Conservation (phyloP, 2,113 vertebrate species). For the Pedetes capensis region DNA sequence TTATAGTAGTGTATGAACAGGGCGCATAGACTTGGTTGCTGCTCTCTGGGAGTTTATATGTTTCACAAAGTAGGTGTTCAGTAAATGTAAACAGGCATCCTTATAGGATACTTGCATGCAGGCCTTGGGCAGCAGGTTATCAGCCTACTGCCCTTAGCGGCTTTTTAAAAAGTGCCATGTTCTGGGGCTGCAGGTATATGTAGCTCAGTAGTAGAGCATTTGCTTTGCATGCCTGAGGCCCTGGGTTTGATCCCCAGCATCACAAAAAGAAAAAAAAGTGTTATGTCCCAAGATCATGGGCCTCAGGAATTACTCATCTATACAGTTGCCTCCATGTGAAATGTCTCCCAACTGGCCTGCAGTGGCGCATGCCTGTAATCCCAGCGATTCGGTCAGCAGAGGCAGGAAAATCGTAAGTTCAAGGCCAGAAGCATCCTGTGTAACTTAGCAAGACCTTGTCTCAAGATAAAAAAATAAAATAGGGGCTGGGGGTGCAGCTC, state of each 20-base stretch:
- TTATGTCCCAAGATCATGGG: not conserved
- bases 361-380: no score
- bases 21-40: not conserved
- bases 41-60: not conserved
- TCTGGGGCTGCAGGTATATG: not conserved
- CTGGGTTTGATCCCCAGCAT: not conserved
- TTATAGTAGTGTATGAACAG: not conserved
- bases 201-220: not conserved
- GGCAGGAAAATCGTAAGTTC: no score
- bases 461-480: no score
- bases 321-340: not conserved
- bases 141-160: not conserved
- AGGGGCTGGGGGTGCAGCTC: no score
- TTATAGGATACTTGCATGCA: not conserved
- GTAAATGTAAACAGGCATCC: constrained; percentile 1
- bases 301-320: not conserved
- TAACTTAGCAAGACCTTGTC: no score
- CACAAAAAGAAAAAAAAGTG: not conserved
- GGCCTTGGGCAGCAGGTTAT: not conserved
- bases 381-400: no score
- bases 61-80: constrained; percentile 13
- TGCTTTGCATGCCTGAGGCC: not conserved
- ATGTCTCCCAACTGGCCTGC: not conserved
- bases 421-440: no score
- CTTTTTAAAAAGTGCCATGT: not conserved